Conservation (phyloP, 2,113 vertebrate genomes). For the Mohoua ochrocephala region DNA sequence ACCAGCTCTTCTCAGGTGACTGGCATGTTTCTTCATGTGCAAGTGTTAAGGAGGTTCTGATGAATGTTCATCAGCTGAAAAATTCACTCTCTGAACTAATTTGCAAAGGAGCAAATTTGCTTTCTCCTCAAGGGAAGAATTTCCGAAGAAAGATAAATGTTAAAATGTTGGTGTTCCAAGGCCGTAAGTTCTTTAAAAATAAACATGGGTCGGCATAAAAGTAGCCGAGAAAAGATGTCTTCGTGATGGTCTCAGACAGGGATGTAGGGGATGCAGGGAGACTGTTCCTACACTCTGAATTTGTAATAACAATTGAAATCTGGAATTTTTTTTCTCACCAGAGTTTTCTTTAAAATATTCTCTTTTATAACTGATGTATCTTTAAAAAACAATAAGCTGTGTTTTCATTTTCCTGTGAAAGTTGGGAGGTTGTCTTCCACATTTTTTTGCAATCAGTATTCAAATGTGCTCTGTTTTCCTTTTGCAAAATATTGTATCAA, state of each 20-base stretch:
- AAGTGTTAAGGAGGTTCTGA: background rate
- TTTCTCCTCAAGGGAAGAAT: background rate
- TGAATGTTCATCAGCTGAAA: background rate
- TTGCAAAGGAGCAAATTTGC: background rate
- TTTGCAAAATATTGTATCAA: background rate
- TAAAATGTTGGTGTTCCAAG: background rate
- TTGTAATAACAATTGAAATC: background rate
- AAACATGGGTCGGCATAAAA: background rate
- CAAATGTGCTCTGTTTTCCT: background rate
- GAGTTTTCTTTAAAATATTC: background rate
- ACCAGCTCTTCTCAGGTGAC: background rate
- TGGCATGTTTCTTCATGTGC: background rate
- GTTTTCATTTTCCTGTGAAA: background rate
- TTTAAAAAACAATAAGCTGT: background rate
- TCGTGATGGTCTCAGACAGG: background rate
- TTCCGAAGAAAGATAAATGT: background rate
- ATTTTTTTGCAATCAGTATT: background rate
- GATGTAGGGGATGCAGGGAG: background rate
- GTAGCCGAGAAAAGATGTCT: background rate
- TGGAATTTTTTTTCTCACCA: background rate
- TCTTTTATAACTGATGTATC: background rate
- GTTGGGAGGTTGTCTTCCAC: background rate
- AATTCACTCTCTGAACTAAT: background rate
- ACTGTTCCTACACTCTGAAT: background rate
- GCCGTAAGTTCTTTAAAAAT: background rate